These are phyloP conservation scores for Lasius platythorax DNA, from an alignment of 2,888 invertebrate genomes.

Conservation along the genomic window DNA sequence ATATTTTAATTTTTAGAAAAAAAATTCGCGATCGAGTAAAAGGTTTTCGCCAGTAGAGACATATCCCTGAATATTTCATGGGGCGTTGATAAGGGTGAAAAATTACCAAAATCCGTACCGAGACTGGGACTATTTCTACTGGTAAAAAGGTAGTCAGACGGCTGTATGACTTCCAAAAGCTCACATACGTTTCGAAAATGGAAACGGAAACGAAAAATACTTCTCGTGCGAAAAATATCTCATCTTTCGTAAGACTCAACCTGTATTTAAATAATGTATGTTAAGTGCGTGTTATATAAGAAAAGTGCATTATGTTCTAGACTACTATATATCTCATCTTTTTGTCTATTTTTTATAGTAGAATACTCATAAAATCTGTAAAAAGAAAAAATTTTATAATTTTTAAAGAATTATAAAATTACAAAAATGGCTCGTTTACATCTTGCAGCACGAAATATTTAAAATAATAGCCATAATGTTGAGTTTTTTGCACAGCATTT, in stretches of 20 bases:
- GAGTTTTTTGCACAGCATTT: neutral
- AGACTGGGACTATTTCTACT: constrained; percentile 29
- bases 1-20: neutral
- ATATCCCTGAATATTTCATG: constrained; percentile 14
- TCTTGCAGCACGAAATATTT: neutral
- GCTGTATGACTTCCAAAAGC: constrained; percentile 29
- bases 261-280: constrained; percentile 38
- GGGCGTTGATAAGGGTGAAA: neutral
- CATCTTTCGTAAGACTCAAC: constrained; percentile 15
- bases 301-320: constrained; percentile 21
- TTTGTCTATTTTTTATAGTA: neutral
- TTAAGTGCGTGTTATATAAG: constrained; percentile 6
- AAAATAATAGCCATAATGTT: neutral
- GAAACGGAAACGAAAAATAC: constrained; percentile 34
- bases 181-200: constrained; percentile 30
- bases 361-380: neutral
- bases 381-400: neutral
- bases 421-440: neutral
- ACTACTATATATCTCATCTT: constrained; percentile 22
- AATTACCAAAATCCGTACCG: constrained; percentile 35
- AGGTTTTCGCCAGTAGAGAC: constrained; percentile 37
- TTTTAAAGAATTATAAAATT: neutral
- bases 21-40: neutral
- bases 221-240: constrained; percentile 41
- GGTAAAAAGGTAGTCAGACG: constrained; percentile 44